Base-by-base conservation (phyloP, 2,888 invertebrate species). In the Limnephilus marmoratus region DNA sequence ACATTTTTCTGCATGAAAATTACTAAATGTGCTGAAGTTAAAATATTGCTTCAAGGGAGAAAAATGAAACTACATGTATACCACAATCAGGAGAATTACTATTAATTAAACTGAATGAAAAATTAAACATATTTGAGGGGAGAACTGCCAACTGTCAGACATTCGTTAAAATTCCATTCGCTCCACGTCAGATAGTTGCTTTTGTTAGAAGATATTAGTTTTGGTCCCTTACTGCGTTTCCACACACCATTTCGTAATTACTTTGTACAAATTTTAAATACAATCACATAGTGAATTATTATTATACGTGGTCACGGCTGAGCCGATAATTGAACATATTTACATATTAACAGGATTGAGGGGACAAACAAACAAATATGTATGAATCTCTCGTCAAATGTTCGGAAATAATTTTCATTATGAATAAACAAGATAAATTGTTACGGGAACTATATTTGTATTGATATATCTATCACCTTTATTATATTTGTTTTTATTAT, bases 191-290 rank as follows among this genome's bases (percentile, higher is more conserved):
- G 91, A 91, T 91, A 92, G 92, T 93, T 91, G 90, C 88, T 92
- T 92, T 93, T 86, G 91, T 87, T 90, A 91, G 93, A 93, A 93
- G 92, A 92, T 93, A 93, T 91, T 92, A 37, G 83, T 93, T 93
- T 93, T 93, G 93, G 93, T 93, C 93, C 93, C 93, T 93, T 88
- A 85, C 93, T 91, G 93, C 93, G 90, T 91, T 93, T 93, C 92
- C 93, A 93, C 93, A 91, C 88, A 93, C 92, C 93, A 37, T 92
- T 88, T 85, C 37, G 11, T 93, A 85, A 90, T 85, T 93, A 91
- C 45, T 93, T 91, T 93, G 89, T 94, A 93, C 93, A 93, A 93
- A 89, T 93, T 88, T 91, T 82, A 91, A 91, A 88, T 91, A 91
- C 68, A 90, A 90, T 90, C 90, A 93, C 91, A 90, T 68, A 86